These are phyloP conservation scores for Phaethornis superciliosus DNA, from an alignment of 2,113 vertebrate species.

Conservation along the genomic window DNA sequence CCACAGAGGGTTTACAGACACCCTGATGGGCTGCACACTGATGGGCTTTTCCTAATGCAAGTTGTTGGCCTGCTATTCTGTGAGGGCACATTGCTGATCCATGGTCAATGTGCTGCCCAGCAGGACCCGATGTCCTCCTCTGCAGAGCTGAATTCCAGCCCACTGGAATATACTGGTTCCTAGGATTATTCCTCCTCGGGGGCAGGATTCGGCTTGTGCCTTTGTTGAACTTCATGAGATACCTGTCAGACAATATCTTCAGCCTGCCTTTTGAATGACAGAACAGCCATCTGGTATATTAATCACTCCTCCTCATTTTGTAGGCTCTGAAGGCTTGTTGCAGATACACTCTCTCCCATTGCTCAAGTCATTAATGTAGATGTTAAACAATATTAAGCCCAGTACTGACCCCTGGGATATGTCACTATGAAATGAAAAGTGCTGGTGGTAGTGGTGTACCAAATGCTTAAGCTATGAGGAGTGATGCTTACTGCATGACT, in stretches of 20 bases:
- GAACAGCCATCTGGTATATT: neutral
- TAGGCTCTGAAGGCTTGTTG: neutral
- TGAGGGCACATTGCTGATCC: neutral
- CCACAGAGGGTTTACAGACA: neutral
- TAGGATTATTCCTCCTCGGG: neutral
- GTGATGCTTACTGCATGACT: fast-evolving
- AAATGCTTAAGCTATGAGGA: neutral
- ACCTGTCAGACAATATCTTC: neutral
- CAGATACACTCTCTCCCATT: neutral
- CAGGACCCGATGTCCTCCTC: neutral
- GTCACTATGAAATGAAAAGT: neutral
- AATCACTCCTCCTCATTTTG: neutral
- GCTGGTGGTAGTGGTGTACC: neutral
- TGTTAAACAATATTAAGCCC: neutral
- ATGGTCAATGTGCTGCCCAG: neutral
- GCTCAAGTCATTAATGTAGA: neutral
- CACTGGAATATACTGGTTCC: too few relatives aligned
- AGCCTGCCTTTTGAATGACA: neutral
- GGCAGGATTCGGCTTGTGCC: neutral
- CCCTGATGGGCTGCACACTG: neutral
- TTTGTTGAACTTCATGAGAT: neutral
- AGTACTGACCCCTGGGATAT: neutral
- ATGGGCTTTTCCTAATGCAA: neutral
- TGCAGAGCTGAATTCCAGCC: neutral
- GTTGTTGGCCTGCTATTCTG: neutral